Percentiles rank a stretch among this genome's conserved stretches.
Evolutionary conservation across 2,113 vertebrate genomes (phyloP).

Genomic region (Esox niger): DNA sequence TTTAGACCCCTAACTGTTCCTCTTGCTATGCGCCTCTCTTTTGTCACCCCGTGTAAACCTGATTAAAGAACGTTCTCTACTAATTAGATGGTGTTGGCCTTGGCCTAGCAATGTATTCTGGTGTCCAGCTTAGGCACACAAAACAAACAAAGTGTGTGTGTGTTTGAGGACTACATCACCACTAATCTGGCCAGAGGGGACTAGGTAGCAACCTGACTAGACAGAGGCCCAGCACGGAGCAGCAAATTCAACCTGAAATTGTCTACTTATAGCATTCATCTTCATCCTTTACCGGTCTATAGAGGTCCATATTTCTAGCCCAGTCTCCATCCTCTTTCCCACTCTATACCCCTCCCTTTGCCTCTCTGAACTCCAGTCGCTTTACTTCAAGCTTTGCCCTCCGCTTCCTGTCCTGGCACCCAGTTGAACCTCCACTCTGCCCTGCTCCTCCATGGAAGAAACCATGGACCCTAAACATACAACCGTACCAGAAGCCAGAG

Average conservation of each 20-base stretch:
- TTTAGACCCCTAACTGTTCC: background rate
- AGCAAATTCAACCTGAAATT: background rate
- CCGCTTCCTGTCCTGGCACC: background rate
- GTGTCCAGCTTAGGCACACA: conserved; percentile 25
- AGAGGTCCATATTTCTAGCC: background rate
- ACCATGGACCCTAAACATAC: background rate
- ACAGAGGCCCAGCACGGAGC: background rate
- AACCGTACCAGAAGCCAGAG: background rate
- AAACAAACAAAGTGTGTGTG: conserved; percentile 2
- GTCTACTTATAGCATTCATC: background rate
- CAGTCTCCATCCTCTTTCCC: background rate
- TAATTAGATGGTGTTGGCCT: conserved; percentile 55
- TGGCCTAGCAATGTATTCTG: conserved; percentile 42
- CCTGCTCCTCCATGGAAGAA: background rate
- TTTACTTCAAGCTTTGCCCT: too few species aligned
- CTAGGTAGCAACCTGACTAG: background rate
- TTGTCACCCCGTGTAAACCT: conserved; percentile 52
- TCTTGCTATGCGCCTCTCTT: conserved; percentile 3
- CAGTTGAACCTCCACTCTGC: background rate
- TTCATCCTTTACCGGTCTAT: background rate
- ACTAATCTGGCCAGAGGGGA: background rate
- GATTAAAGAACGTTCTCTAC: conserved; percentile 64
- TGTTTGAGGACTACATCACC: background rate
- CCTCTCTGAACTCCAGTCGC: background rate
- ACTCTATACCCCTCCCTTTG: background rate